Conservation (phyloP, 2,888 invertebrate genomes). For the Nasonovia ribisnigri region DNA sequence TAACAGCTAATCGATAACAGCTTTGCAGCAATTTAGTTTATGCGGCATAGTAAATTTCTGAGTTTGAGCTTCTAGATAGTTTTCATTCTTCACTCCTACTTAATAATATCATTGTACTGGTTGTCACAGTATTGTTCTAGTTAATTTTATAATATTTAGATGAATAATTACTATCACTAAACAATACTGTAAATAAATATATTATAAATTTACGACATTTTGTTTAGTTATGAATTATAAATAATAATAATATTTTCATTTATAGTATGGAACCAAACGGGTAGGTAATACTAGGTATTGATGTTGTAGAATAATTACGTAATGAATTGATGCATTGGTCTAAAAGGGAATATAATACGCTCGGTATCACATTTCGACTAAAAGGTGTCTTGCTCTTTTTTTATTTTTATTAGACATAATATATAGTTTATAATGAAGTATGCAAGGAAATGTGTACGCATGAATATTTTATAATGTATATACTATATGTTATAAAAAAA, state of each 20-base stretch:
- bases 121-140: not conserved
- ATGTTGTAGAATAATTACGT: conserved; percentile 4
- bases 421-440: not conserved
- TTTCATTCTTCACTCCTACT: not conserved
- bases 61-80: not conserved
- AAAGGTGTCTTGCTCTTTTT: not conserved
- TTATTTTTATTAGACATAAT: not conserved
- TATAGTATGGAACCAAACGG: not conserved
- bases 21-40: not conserved
- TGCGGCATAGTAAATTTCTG: not conserved
- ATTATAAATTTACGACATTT: not conserved
- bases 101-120: not conserved
- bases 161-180: not conserved
- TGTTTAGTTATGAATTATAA: not conserved
- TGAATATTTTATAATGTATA: not conserved
- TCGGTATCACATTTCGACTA: not conserved
- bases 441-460: not conserved
- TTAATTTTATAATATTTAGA: not conserved
- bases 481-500: not conserved
- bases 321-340: not conserved
- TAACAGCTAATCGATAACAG: not conserved
- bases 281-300: too few relatives aligned
- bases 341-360: not conserved
- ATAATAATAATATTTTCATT: not conserved
- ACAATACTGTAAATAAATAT: not conserved